Evolutionary conservation across 2,888 invertebrate genomes (phyloP), one percentile per base, ranked within the genome.

Genomic region (Euplexia lucipara): DNA sequence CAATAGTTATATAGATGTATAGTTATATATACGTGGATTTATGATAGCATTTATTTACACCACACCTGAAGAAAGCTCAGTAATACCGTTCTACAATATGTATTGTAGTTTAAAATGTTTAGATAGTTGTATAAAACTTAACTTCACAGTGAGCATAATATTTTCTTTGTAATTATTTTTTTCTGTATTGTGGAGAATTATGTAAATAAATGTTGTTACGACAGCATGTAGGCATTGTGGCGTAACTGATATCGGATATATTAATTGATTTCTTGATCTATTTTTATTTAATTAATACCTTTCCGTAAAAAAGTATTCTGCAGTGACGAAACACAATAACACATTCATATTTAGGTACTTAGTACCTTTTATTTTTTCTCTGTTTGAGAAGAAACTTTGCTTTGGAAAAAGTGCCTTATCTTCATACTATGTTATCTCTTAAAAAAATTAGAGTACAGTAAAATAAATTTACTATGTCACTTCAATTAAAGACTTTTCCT

Each of bases 21-120:
- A 88, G 77, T 79, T 80, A 78, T 75, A 58, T 71, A 75, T 79
- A 71, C 75, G 71, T 79, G 73, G 69, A 79, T 81, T 80, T 79
- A 86, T 85, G 71, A 86, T 91, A 91, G 91, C 92, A 93, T 92
- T 92, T 93, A 92, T 89, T 87, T 86, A 85, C 86, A 90, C 88
- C 94, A 95, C 95, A 95, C 95, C 95, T 95, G 95, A 95, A 93
- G 81, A 92, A 95, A 90, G 95, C 95, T 95, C 95, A 95, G 88
- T 88, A 88, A 77, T 85, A 85, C 85, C 84, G 79, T 81, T 74
- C 81, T 84, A 82, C 86, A 83, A 78, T 79, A 67, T 79, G 69
- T 52, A 58, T 75, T 75, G 72, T 82, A 81, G 79, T 71, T 63
- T 82, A 75, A 70, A 78, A 73, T 64, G 52, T 68, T 78, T 69